Conservation (phyloP, 2,797 vertebrate genomes). For the Halcyon badia region DNA sequence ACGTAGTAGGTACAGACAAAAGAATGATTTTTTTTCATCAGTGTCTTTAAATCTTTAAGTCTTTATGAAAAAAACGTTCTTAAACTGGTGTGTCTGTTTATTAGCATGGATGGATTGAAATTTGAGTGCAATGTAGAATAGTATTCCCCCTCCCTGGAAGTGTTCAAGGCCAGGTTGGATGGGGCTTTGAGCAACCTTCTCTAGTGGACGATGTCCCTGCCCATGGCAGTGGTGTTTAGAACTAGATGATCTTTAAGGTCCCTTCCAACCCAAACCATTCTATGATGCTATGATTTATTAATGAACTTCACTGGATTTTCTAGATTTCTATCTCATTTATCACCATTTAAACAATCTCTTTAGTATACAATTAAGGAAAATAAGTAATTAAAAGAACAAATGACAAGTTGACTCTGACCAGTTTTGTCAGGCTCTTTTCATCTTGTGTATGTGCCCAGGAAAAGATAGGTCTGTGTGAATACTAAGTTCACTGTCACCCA, state of each 20-base stretch:
- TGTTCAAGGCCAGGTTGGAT: not conserved
- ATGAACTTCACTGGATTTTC: not conserved
- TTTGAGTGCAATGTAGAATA: not conserved
- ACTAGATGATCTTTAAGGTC: not conserved
- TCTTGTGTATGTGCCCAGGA: not conserved
- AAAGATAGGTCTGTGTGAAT: not conserved
- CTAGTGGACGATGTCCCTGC: not conserved
- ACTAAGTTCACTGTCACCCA: not conserved
- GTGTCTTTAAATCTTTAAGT: not conserved
- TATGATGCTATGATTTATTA: not conserved
- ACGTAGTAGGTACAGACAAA: not conserved
- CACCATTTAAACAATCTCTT: not conserved
- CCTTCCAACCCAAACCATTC: not conserved
- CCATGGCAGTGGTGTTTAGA: not conserved
- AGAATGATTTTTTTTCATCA: not conserved
- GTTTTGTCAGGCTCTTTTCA: not conserved
- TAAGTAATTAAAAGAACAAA: not conserved
- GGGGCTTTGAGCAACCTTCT: not conserved
- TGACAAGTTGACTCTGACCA: not conserved
- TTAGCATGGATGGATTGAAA: not conserved
- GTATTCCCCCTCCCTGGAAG: not conserved
- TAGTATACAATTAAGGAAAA: not conserved
- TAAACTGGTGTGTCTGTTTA: not conserved
- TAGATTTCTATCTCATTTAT: not conserved
- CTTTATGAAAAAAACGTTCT: not conserved